These are phyloP conservation scores for Dicaeum eximium DNA, from an alignment of 2,113 vertebrate genomes.

Conservation along the genomic window DNA sequence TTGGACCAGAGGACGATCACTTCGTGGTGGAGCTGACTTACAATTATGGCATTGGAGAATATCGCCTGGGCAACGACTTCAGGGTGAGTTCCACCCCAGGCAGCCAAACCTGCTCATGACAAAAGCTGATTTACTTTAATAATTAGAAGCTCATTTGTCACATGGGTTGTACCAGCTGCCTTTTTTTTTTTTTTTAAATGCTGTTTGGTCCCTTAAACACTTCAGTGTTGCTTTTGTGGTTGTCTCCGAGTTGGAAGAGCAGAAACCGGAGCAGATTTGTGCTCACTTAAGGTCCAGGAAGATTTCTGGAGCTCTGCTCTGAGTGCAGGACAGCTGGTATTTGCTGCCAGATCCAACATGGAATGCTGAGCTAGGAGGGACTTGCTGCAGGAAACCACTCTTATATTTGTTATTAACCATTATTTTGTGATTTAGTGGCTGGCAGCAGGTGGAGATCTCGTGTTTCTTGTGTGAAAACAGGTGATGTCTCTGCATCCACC, in stretches of 20 bases:
- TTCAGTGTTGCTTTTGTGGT: background rate
- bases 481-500: background rate
- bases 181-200: background rate
- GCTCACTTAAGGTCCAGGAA: background rate
- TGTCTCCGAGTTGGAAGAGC: background rate
- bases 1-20: conserved; percentile 88
- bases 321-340: background rate
- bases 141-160: background rate
- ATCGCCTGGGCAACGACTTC: conserved; percentile 91
- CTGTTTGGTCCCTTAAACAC: background rate
- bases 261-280: background rate
- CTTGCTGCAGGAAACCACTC: background rate
- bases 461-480: background rate
- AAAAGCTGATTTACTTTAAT: background rate
- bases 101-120: background rate
- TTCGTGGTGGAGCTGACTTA: conserved; percentile 96
- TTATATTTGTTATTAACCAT: background rate
- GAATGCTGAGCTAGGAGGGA: background rate
- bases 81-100: conserved; percentile 70
- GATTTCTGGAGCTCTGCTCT: background rate
- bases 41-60: conserved; percentile 91
- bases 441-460: background rate
- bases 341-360: background rate
- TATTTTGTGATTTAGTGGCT: background rate
- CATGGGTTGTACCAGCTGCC: background rate